Evolutionary conservation across 2,888 invertebrate species (phyloP).

Genomic region (Drosophila picticornis): DNA sequence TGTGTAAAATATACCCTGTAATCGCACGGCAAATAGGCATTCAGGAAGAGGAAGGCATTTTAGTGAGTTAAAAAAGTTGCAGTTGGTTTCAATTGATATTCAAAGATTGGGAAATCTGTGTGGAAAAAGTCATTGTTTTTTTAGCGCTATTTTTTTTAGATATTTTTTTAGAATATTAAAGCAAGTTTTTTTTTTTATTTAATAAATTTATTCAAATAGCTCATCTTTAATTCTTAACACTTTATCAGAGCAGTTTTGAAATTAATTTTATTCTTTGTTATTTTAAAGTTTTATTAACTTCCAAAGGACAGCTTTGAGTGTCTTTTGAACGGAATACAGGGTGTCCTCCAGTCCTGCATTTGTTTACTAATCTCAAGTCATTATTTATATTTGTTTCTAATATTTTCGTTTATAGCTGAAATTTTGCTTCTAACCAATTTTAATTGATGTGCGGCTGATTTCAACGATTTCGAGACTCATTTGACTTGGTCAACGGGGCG

Average conservation of each 20-base stretch:
- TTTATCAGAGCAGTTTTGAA: not conserved
- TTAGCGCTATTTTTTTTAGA: not conserved
- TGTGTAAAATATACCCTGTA: constrained; percentile 37
- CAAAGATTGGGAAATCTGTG: not conserved
- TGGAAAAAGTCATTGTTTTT: not conserved
- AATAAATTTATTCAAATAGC: not conserved
- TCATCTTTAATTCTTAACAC: not conserved
- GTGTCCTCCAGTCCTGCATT: not conserved
- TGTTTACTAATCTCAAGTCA: not conserved
- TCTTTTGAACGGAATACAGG: constrained; percentile 11
- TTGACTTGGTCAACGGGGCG: constrained; percentile 66
- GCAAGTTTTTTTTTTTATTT: not conserved
- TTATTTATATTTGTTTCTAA: constrained; percentile 48
- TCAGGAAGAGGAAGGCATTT: no score
- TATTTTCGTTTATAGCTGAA: constrained; percentile 16
- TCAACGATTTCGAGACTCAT: constrained; percentile 69
- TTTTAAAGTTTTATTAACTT: not conserved
- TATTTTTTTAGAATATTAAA: no score
- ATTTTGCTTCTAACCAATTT: constrained; percentile 42
- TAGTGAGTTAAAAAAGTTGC: no score
- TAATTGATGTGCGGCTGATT: constrained; percentile 72
- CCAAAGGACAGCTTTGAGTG: accelerated
- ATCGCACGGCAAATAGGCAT: not conserved
- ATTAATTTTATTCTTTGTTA: not conserved
- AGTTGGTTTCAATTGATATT: not conserved